A percentile compares a stretch with the other conserved stretches of the same genome.
These are phyloP conservation scores for Mungos mungo DNA, from an alignment of 2,113 vertebrate genomes.

Conservation along the genomic window DNA sequence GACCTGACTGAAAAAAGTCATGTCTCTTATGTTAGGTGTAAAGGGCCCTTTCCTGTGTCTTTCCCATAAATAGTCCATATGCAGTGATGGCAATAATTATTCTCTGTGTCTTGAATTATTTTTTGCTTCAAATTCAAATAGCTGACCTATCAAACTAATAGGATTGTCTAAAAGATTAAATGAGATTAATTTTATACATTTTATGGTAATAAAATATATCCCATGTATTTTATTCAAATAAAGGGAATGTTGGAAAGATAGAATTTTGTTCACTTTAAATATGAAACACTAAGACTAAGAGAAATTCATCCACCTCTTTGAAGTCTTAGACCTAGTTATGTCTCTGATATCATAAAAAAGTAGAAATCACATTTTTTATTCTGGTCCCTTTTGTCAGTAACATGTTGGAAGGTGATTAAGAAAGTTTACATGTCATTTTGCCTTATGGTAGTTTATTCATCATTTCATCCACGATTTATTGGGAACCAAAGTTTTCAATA, in stretches of 20 bases:
- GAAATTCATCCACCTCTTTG: neutral
- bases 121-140: neutral
- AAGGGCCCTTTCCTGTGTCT: neutral
- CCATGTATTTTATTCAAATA: neutral
- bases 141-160: neutral
- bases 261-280: neutral
- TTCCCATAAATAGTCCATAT: neutral
- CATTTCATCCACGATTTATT: neutral
- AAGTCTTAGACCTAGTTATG: neutral
- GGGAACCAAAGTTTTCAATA: neutral
- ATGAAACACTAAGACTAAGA: neutral
- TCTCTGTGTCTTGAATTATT: neutral
- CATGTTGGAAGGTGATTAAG: neutral
- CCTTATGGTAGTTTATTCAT: neutral
- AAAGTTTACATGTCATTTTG: neutral
- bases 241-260: neutral
- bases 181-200: neutral
- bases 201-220: neutral
- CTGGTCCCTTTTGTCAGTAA: neutral
- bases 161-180: neutral
- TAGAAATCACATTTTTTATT: neutral
- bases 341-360: neutral
- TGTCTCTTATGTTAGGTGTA: neutral
- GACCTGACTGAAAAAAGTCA: neutral
- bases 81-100: neutral